Percentiles rank a stretch among this genome's conserved stretches.
These are phyloP conservation scores for Oryctolagus cuniculus DNA, from an alignment of 2,113 vertebrate species.

Conservation along the genomic window mOryCun1.1 NC_091438.1:82954001-82954500, in stretches of 20 bases:
- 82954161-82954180: slow-evolving; percentile 54
- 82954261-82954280: slow-evolving; percentile 58
- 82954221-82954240: slow-evolving; percentile 33
- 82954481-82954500: slow-evolving; percentile 37
- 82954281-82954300: not conserved
- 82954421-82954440: not conserved
- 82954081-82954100: slow-evolving; percentile 16
- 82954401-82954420: not conserved
- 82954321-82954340: not conserved
- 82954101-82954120: slow-evolving; percentile 56
- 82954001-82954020: not conserved
- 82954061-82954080: slow-evolving; percentile 24
- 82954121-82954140: slow-evolving; percentile 55
- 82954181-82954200: slow-evolving; percentile 30
- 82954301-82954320: slow-evolving; percentile 38
- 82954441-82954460: slow-evolving; percentile 51
- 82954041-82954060: slow-evolving; percentile 41
- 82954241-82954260: slow-evolving; percentile 32
- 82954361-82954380: not conserved
- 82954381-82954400: not conserved
- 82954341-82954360: not conserved
- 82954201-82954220: slow-evolving; percentile 36
- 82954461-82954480: slow-evolving; percentile 61
- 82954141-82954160: slow-evolving; percentile 61
- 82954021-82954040: slow-evolving; percentile 55